Evolutionary conservation across 2,113 vertebrate species (phyloP).

Genomic region (Tichodroma muraria): DNA sequence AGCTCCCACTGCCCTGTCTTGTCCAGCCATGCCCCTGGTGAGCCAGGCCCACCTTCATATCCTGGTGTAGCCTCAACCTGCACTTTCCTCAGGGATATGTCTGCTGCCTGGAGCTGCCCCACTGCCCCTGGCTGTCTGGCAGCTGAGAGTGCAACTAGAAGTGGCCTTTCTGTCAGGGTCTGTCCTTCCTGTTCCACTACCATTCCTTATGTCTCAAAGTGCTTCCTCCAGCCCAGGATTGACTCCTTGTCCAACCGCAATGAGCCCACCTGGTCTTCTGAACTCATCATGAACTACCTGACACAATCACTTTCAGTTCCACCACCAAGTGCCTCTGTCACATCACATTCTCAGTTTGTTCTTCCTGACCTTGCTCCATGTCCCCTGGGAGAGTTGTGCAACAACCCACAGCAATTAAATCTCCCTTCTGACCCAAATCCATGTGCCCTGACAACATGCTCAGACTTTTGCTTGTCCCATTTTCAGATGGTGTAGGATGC

Average conservation of each 20-base stretch:
- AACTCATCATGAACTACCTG: neutral
- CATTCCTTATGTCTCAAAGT: neutral
- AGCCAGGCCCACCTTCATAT: neutral
- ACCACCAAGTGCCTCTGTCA: neutral
- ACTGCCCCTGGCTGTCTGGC: neutral
- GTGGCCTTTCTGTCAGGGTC: neutral
- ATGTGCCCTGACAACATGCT: neutral
- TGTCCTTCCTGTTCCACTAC: neutral
- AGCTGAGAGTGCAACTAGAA: neutral
- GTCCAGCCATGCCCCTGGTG: fast-evolving
- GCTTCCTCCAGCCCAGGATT: neutral
- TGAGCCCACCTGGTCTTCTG: neutral
- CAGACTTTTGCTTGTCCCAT: fast-evolving
- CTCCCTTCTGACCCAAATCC: neutral
- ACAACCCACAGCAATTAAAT: neutral
- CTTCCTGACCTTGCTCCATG: neutral
- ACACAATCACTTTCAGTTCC: neutral
- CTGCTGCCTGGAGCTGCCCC: neutral
- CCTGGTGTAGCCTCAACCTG: neutral
- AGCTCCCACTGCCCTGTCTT: neutral
- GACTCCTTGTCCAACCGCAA: neutral
- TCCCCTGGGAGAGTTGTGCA: neutral
- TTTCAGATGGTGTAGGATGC: neutral
- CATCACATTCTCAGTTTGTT: neutral
- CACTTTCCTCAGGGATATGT: neutral